A percentile compares a stretch with the other conserved stretches of the same genome.
phyloP scores from a whole-genome alignment of 2,797 vertebrate species.

The Sebastes trivittatus region DNA sequence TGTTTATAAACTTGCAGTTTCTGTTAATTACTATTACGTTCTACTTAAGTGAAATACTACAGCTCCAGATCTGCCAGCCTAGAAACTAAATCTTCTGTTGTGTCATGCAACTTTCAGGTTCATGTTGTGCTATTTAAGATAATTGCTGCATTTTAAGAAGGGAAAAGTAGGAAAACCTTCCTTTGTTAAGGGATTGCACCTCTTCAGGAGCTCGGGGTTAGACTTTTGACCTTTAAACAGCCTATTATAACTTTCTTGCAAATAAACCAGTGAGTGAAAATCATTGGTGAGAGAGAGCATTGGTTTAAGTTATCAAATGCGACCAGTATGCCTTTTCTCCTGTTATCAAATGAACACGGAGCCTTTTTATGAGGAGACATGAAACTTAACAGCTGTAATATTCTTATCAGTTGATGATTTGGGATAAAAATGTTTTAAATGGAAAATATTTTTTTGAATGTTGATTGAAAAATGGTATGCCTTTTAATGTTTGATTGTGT shows the following conservation, averaged over 20 bases:
- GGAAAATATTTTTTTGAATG: slow-evolving; percentile 42
- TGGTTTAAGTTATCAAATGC: slow-evolving; percentile 1
- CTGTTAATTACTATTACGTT: background rate
- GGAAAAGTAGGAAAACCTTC: background rate
- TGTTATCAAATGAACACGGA: slow-evolving; percentile 16
- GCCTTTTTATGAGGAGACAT: slow-evolving; percentile 10
- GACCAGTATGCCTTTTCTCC: slow-evolving; percentile 62
- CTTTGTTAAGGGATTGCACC: slow-evolving; percentile 17
- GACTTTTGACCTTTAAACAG: slow-evolving; percentile 18
- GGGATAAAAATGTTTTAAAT: background rate
- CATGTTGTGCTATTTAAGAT: slow-evolving; percentile 6
- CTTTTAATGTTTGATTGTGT: slow-evolving; percentile 62
- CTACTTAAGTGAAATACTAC: background rate
- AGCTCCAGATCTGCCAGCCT: slow-evolving; percentile 30
- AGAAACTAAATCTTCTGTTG: slow-evolving; percentile 29
- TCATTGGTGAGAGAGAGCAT: background rate
- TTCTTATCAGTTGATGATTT: slow-evolving; percentile 13
- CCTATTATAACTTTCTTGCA: slow-evolving; percentile 7
- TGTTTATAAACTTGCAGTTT: background rate
- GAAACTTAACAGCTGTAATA: slow-evolving; percentile 22
- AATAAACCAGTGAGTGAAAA: slow-evolving; percentile 29
- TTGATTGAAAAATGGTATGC: slow-evolving; percentile 35
- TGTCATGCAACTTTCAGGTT: background rate
- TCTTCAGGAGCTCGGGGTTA: slow-evolving; percentile 2
- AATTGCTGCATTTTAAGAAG: slow-evolving; percentile 51